Percentiles rank a stretch among this genome's conserved stretches.
phyloP scores from a whole-genome alignment of 2,888 invertebrate genomes.

The Polietes domitor region DNA sequence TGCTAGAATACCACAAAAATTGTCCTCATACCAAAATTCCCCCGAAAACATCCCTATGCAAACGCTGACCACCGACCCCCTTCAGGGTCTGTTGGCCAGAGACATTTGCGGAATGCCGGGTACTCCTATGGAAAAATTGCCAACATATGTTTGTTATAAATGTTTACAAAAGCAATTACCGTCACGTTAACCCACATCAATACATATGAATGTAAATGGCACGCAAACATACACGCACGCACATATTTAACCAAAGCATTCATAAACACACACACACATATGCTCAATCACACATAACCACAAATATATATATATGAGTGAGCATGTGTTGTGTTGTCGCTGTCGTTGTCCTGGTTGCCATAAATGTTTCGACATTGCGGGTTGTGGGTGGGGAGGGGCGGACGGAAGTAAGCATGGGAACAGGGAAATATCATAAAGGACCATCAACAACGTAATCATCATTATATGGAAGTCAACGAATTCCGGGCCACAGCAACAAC shows the following conservation, averaged over 20 bases:
- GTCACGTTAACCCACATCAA: slow-evolving; percentile 52
- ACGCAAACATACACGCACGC: neutral
- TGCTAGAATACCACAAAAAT: no score
- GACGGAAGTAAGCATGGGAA: neutral
- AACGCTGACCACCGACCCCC: neutral
- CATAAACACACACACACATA: neutral
- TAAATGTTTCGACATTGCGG: slow-evolving; percentile 48
- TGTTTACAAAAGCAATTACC: slow-evolving; percentile 60
- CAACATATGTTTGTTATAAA: slow-evolving; percentile 52
- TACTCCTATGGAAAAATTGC: neutral
- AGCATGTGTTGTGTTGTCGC: neutral
- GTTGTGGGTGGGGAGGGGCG: neutral
- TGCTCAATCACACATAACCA: neutral
- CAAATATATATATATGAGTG: neutral
- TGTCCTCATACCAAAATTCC: neutral
- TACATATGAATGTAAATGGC: slow-evolving; percentile 25
- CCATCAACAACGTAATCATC: neutral
- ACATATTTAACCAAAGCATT: neutral
- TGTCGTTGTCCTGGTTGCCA: slow-evolving; percentile 35
- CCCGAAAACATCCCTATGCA: neutral
- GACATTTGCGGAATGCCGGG: neutral
- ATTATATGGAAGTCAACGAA: neutral
- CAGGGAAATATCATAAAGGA: neutral
- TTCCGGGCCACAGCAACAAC: neutral
- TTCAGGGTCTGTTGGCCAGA: neutral